Conservation (phyloP, 2,113 vertebrate genomes). For the Anarhynchus alexandrinus region DNA sequence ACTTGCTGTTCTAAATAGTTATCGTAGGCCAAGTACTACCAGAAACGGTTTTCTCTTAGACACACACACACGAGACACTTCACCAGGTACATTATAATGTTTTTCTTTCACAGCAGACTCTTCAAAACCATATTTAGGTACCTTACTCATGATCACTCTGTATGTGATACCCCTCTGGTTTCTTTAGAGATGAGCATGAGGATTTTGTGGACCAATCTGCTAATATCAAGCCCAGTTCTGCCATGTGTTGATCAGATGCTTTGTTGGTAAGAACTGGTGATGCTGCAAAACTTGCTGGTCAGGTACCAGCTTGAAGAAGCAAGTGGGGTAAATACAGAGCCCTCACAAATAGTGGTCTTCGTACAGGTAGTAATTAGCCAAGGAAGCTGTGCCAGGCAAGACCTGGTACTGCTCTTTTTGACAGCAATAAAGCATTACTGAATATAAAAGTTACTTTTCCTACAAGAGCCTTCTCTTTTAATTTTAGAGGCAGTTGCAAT, state of each 20-base stretch:
- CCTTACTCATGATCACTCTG: not conserved
- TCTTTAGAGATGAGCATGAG: not conserved
- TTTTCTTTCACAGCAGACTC: not conserved
- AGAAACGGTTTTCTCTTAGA: not conserved
- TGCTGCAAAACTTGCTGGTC: not conserved
- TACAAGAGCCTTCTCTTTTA: not conserved
- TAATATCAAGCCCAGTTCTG: not conserved
- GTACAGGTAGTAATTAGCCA: not conserved
- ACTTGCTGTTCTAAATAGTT: not conserved
- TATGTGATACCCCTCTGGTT: not conserved
- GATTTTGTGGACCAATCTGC: not conserved
- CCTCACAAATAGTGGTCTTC: not conserved
- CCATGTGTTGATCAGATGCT: not conserved
- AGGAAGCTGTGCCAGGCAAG: not conserved
- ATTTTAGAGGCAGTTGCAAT: not conserved
- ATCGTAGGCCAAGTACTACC: not conserved
- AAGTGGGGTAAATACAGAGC: not conserved
- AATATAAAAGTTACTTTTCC: not conserved
- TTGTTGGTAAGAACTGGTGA: not conserved
- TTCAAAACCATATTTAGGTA: not conserved
- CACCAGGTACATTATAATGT: not conserved
- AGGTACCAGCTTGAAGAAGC: not conserved
- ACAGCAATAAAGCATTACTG: not conserved
- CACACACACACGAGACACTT: not conserved
- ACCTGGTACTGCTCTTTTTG: not conserved